Evolutionary conservation across 2,888 invertebrate genomes (phyloP).

Genomic region (Balanococcus diminutus): DNA sequence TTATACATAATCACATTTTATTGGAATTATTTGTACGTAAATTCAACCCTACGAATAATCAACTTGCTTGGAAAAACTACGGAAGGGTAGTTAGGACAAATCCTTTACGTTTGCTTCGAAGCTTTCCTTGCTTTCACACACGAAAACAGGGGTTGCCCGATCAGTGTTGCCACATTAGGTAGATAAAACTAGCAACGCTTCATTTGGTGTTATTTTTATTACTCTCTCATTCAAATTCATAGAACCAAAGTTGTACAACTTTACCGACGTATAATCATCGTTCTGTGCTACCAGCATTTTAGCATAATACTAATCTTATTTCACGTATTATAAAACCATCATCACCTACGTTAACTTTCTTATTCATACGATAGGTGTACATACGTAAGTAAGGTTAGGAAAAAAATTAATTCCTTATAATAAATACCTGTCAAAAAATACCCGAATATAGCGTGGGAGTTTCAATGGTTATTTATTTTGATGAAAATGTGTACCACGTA

Average conservation of each 20-base stretch:
- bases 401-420: neutral
- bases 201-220: neutral
- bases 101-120: conserved; percentile 19
- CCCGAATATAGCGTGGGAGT: neutral
- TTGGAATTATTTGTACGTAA: neutral
- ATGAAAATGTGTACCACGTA: neutral
- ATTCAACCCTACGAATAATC: conserved; percentile 16
- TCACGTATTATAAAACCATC: neutral
- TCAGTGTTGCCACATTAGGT: neutral
- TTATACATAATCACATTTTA: conserved; percentile 1
- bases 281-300: neutral
- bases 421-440: conserved; percentile 18
- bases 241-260: neutral
- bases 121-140: conserved; percentile 16
- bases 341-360: conserved; percentile 9
- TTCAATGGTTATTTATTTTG: neutral
- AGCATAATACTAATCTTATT: neutral
- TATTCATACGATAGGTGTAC: neutral
- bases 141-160: neutral
- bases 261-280: neutral
- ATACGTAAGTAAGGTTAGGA: neutral
- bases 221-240: neutral
- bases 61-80: conserved; percentile 31
- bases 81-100: conserved; percentile 41
- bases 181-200: neutral